Evolutionary conservation across 2,113 vertebrate genomes (phyloP).

Genomic region (Anoplopoma fimbria): DNA sequence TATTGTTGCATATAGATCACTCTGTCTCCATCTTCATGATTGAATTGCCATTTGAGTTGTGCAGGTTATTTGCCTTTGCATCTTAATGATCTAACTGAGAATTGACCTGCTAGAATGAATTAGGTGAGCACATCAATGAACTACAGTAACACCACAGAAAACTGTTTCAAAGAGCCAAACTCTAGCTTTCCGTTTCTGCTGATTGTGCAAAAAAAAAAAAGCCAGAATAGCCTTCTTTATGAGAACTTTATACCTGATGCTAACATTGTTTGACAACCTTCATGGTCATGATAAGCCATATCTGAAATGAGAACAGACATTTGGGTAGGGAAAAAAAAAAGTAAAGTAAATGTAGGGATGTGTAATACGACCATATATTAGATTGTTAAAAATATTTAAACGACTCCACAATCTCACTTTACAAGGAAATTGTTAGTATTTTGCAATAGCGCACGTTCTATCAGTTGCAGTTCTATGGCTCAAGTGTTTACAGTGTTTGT

Average conservation of each 20-base stretch:
- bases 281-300: not conserved
- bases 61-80: conserved; percentile 49
- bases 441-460: not conserved
- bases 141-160: conserved; percentile 23
- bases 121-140: conserved; percentile 28
- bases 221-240: not conserved
- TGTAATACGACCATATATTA: not conserved
- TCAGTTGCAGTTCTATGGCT: not conserved
- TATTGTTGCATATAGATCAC: conserved; percentile 25
- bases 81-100: conserved; percentile 56
- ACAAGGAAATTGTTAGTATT: too few species aligned
- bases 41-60: conserved; percentile 58
- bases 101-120: conserved; percentile 52
- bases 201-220: conserved; percentile 27
- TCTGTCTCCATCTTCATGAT: conserved; percentile 24
- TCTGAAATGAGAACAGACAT: not conserved
- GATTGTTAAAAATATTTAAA: too few species aligned
- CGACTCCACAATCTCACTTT: too few species aligned
- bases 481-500: not conserved
- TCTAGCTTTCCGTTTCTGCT: conserved; percentile 13
- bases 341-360: not conserved
- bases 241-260: not conserved
- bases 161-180: conserved; percentile 5
- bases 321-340: not conserved
- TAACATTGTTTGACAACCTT: not conserved